A percentile compares a stretch with the other conserved stretches of the same genome.
Conservation (phyloP, 2,888 invertebrate genomes). For the Helleia helle region DNA sequence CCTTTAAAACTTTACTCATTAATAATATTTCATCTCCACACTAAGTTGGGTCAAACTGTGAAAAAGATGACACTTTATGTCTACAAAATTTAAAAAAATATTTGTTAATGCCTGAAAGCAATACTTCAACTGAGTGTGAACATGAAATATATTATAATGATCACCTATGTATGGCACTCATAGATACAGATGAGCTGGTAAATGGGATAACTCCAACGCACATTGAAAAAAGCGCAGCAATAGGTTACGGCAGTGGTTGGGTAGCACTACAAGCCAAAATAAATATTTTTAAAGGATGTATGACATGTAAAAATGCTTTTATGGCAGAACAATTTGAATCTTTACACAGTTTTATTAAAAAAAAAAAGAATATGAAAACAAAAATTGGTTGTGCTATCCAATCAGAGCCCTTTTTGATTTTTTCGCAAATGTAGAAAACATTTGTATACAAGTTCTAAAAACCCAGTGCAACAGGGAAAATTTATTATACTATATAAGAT, state of each 20-base stretch:
- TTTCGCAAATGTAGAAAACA: conserved; percentile 17
- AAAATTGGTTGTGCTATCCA: conserved; percentile 19
- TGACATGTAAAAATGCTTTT: no score
- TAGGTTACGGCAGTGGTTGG: no score
- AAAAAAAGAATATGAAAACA: conserved; percentile 11
- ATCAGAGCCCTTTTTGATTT: conserved; percentile 16
- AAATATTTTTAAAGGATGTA: no score
- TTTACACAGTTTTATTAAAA: conserved; percentile 11
- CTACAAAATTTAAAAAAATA: conserved; percentile 15
- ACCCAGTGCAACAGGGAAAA: no score
- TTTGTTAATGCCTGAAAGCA: conserved; percentile 6
- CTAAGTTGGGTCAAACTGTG: conserved; percentile 18
- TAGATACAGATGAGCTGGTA: conserved; percentile 10
- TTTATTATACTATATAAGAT: no score
- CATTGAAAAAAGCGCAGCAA: conserved; percentile 15
- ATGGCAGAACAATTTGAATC: conserved; percentile 16
- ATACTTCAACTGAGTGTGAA: not conserved
- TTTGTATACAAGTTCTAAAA: not conserved
- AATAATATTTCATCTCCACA: conserved; percentile 15
- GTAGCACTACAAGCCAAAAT: no score
- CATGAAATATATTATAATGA: conserved; percentile 6
- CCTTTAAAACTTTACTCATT: conserved; percentile 14
- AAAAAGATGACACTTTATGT: conserved; percentile 16
- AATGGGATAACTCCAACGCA: conserved; percentile 9
- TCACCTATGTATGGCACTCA: conserved; percentile 9